Base-by-base conservation (phyloP, 2,888 invertebrate species). In the Bombylius major region DNA sequence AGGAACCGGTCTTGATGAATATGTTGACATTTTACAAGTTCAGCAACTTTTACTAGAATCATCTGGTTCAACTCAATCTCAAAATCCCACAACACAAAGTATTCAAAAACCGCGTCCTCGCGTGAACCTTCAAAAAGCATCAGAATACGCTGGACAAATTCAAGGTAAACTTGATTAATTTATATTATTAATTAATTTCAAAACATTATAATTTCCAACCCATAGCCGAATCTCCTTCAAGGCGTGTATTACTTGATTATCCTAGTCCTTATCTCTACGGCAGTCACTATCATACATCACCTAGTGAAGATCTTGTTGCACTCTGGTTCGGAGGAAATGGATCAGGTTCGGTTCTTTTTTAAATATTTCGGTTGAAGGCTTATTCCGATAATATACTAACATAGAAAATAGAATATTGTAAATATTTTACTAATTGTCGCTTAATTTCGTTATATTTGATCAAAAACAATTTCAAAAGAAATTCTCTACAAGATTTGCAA, bases 21-120 rank as follows among this genome's bases (percentile, higher is more conserved):
- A 86, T 76, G 87, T 89, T 71, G 89, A 89, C 75, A 88, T 88
- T 66, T 80, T 88, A 57, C 88, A 88, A 71, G 88, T 88, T 71
- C 87, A 87, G 68, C 82, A 87, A 71, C 75, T 87, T 65, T 77
- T 87, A 65, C 77, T 87, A 71, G 82, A 81, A 63, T 70, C 72
- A 14, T 69, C 74, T 12, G 63, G 69, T 36, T 65, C 66, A 50
- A 66, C 67, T 45, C 56, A 68, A 48, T 61, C 66, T 47, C 62
- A 44, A 63, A 62, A 56, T 65, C 64, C 59, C 60, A 63, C 51
- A 66, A 65, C 70, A 68, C 70, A 71, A 55, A 65, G 63, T 56
- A 66, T 65, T 57, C 65, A 71, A 4, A 69, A 71, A 47, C 69
- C 71, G 36, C 65, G 74, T 51, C 75, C 73, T 42, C 65, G 72